These are phyloP conservation scores for Calidris pygmaea DNA, from an alignment of 2,113 vertebrate genomes.

Conservation along the genomic window DNA sequence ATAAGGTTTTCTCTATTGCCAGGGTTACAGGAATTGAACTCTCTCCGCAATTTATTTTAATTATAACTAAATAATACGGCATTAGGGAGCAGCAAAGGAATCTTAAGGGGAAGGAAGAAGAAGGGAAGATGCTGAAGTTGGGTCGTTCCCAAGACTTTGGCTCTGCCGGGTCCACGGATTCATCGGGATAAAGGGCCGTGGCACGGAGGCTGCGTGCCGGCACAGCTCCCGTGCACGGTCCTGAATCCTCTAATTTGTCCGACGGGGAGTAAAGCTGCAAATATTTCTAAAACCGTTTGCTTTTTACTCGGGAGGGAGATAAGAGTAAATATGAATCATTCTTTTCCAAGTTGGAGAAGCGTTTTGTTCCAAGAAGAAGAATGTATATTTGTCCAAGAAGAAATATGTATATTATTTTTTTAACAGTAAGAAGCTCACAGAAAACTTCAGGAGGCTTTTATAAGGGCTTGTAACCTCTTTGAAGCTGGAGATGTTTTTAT, in stretches of 20 bases:
- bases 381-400: too few species aligned
- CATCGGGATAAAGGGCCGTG: background rate
- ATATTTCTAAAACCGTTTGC: background rate
- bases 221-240: background rate
- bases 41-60: background rate
- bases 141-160: background rate
- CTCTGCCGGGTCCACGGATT: background rate
- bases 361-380: background rate
- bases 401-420: too few species aligned
- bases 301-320: constrained; percentile 12
- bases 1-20: background rate
- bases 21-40: background rate
- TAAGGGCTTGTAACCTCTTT: background rate
- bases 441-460: constrained; percentile 9
- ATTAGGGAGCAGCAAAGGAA: background rate
- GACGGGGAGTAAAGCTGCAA: background rate
- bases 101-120: background rate
- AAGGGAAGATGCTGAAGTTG: background rate
- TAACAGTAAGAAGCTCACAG: background rate
- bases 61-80: background rate
- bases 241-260: background rate
- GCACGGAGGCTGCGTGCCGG: background rate
- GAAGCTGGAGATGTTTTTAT: background rate
- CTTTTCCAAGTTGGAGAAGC: background rate
- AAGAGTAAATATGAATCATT: constrained; percentile 18